Base-by-base conservation (phyloP, 2,113 vertebrate species). In the Cranoglanis bouderius region DNA sequence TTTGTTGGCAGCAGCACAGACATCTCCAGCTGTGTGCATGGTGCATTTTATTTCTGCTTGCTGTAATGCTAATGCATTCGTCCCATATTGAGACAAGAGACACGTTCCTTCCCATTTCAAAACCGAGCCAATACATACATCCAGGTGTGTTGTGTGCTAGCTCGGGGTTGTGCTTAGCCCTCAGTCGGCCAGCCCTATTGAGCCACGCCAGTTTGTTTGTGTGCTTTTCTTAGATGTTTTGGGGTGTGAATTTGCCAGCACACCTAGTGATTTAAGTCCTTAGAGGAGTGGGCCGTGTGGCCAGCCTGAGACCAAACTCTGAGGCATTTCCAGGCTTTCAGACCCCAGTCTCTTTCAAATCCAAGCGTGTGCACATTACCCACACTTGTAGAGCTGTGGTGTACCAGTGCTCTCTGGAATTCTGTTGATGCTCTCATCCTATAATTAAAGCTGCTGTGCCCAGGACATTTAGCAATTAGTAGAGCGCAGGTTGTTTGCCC, bases 251-350 rank as follows among this genome's bases (percentile, higher is more conserved):
- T 81, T 63, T 85, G 84, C 51, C 38, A 59, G 70, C 89, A 84
- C 90, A 91, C 91, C 89, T 85, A 86, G 89, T 87, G 87, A 91
- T 90, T 26, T 70, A 77, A 72, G 59, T 61, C 72, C 63, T 61
- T 63, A 26, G 61, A 72, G 81, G 40, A 81, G 63, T 51, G 49
- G 40, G 40, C 63, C 24, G 7, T 63, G 18, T 38, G 24, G 26
- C 51, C 43, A 35, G 74, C 16, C 59, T 38, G n/a, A 81, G 78
- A 46, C 83, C 80, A 86, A 82, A 29, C 84, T 57, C 67, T 77
- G 55, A 2, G 26, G 65, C 51, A 35, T 75, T 83, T 57, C 63
- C 55, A 43, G 35, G 21, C 29, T 84, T 53, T 24, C 51, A 65
- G 38, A 35, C 49, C 9, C 26, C 21, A 43, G 26, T 26, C 53